These are phyloP conservation scores for Echeneis naucrates DNA, from an alignment of 2,797 vertebrate genomes.

Conservation along the genomic window DNA sequence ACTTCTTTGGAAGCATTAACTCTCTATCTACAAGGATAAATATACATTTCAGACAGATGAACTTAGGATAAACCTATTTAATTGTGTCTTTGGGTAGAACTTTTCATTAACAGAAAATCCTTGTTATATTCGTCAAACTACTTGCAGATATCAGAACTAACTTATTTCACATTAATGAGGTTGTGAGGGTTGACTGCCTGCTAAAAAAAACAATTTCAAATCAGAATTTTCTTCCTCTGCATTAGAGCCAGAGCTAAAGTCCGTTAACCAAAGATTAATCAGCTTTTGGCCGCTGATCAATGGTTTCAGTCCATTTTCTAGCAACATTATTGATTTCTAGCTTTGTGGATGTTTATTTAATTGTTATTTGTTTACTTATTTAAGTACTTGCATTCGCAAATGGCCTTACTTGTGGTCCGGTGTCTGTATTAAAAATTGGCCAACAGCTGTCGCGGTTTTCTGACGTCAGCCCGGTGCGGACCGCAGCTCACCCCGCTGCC, in stretches of 20 bases:
- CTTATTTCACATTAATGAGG: not conserved
- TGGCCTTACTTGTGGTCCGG: not conserved
- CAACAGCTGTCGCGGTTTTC: not conserved
- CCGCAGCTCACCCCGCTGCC: conserved; percentile 4
- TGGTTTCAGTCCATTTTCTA: not conserved
- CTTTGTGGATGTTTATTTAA: too few species aligned
- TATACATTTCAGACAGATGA: not conserved
- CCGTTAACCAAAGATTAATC: not conserved
- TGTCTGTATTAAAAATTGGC: not conserved
- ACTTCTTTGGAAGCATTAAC: conserved; percentile 15
- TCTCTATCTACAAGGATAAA: conserved; percentile 11
- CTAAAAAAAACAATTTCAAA: not conserved
- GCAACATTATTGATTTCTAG: not conserved
- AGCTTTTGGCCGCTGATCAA: not conserved
- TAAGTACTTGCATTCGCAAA: too few species aligned
- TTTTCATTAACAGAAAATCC: conserved; percentile 24
- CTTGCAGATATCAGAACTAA: conserved; percentile 11
- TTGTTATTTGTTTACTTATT: too few species aligned
- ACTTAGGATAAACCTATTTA: not conserved
- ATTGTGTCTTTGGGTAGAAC: not conserved
- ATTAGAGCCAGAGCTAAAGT: not conserved
- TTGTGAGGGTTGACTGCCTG: conserved; percentile 6
- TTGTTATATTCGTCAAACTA: not conserved
- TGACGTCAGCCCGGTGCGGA: not conserved
- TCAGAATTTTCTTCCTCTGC: not conserved